phyloP scores from a whole-genome alignment of 2,113 vertebrate genomes.

The Entosphenus tridentatus region DNA sequence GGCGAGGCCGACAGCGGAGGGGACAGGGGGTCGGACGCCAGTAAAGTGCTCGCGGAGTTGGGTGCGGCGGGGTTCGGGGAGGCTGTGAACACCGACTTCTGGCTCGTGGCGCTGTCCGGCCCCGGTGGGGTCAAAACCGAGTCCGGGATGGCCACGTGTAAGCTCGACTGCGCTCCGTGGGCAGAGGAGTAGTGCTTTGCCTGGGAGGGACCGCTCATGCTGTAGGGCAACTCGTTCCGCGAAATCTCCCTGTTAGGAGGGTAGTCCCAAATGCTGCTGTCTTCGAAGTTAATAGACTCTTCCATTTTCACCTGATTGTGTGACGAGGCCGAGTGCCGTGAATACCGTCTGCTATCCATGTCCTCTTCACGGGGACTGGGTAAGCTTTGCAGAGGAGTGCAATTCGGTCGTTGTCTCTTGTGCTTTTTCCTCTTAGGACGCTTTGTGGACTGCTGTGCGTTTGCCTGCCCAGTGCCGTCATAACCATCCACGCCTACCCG shows the following conservation, averaged over 20 bases:
- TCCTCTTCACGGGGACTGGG: too few species aligned
- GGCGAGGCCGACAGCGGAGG: slow-evolving; percentile 90
- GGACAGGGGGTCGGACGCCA: slow-evolving; percentile 53
- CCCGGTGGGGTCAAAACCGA: slow-evolving; percentile 86
- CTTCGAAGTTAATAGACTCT: slow-evolving; percentile 97
- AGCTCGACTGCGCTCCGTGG: slow-evolving; percentile 22
- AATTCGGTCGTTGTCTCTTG: too few species aligned
- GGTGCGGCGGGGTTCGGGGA: slow-evolving; percentile 35
- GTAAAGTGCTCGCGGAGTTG: slow-evolving; percentile 20
- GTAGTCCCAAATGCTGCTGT: slow-evolving; percentile 99
- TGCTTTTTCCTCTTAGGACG: too few species aligned
- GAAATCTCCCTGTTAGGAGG: slow-evolving; percentile 95
- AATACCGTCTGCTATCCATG: too few species aligned
- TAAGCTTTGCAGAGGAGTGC: too few species aligned
- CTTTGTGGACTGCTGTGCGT: too few species aligned
- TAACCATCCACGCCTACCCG: too few species aligned
- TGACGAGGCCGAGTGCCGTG: too few species aligned
- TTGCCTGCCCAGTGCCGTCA: too few species aligned
- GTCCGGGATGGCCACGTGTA: slow-evolving; percentile 80
- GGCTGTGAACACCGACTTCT: slow-evolving; percentile 58
- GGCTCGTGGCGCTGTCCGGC: slow-evolving; percentile 42
- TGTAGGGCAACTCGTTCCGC: slow-evolving; percentile 87
- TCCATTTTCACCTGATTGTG: slow-evolving; percentile 33
- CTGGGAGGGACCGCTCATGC: slow-evolving; percentile 80
- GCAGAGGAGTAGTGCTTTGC: slow-evolving; percentile 70